A percentile compares a stretch with the other conserved stretches of the same genome.
These are phyloP conservation scores for Panzeria rudis DNA, from an alignment of 2,888 invertebrate genomes.

Conservation along the genomic window DNA sequence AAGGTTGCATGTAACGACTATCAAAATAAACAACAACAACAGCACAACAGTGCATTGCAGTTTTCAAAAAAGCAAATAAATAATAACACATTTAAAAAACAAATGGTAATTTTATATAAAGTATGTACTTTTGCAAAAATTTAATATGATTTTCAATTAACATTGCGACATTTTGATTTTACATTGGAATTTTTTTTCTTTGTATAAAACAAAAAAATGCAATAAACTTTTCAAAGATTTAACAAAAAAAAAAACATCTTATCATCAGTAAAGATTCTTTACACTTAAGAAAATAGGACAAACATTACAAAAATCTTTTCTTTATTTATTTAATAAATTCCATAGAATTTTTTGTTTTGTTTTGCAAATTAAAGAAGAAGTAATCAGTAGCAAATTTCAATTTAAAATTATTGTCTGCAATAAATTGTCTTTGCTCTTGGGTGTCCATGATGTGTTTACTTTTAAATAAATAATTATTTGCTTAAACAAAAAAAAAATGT, in stretches of 20 bases:
- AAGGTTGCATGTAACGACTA: too few species aligned
- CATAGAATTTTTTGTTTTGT: background rate
- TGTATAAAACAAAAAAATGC: too few species aligned
- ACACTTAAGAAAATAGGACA: conserved; percentile 30
- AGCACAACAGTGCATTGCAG: too few species aligned
- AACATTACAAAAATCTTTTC: background rate
- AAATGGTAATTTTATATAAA: too few species aligned
- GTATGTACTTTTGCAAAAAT: too few species aligned
- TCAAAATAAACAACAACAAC: too few species aligned
- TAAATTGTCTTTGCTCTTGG: conserved; percentile 52
- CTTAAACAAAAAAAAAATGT: conserved; percentile 1
- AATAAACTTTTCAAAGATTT: too few species aligned
- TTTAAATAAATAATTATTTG: conserved; percentile 32
- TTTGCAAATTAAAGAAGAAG: conserved; percentile 18
- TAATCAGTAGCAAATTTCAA: conserved; percentile 15
- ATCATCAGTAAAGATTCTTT: conserved; percentile 3
- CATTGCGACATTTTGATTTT: too few species aligned
- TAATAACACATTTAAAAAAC: too few species aligned
- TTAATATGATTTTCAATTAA: too few species aligned
- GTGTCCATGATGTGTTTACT: conserved; percentile 53
- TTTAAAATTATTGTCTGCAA: background rate
- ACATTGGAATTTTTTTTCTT: too few species aligned
- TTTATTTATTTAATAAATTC: conserved; percentile 37
- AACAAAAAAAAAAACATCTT: background rate
- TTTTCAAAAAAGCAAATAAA: too few species aligned